These are phyloP conservation scores for Julus scanicus DNA, from an alignment of 2,888 invertebrate species.

Conservation along the genomic window DNA sequence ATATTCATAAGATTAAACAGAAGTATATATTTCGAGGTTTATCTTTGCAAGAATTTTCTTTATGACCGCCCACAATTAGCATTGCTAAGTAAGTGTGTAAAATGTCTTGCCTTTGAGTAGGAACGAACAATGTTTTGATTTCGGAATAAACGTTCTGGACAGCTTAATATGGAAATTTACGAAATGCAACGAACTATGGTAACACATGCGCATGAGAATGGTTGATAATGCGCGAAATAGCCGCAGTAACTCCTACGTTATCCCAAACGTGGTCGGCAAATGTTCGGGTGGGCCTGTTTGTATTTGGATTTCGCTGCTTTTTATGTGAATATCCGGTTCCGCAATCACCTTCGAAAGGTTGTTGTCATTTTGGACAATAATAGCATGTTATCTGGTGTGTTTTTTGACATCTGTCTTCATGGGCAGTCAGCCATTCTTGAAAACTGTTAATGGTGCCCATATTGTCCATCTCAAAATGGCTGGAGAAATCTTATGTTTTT, in stretches of 20 bases:
- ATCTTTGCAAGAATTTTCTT: background rate
- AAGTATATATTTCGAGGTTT: background rate
- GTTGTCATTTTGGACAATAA: background rate
- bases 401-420: background rate
- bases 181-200: background rate
- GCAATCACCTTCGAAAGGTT: background rate
- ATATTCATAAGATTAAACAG: background rate
- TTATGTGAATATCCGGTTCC: conserved; percentile 12
- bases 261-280: background rate
- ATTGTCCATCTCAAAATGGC: background rate
- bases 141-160: background rate
- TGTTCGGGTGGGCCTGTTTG: background rate
- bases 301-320: background rate
- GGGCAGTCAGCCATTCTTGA: background rate
- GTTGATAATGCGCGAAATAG: background rate
- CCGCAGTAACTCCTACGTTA: background rate
- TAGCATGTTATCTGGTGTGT: background rate
- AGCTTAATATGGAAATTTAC: background rate
- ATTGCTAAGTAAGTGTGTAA: background rate
- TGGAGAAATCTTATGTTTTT: background rate
- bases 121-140: background rate
- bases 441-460: background rate
- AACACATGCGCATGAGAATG: background rate
- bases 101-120: background rate
- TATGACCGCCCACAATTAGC: background rate